Evolutionary conservation across 2,113 vertebrate species (phyloP), one percentile per base, ranked within the genome.

Genomic region (Phalacrocorax aristotelis): DNA sequence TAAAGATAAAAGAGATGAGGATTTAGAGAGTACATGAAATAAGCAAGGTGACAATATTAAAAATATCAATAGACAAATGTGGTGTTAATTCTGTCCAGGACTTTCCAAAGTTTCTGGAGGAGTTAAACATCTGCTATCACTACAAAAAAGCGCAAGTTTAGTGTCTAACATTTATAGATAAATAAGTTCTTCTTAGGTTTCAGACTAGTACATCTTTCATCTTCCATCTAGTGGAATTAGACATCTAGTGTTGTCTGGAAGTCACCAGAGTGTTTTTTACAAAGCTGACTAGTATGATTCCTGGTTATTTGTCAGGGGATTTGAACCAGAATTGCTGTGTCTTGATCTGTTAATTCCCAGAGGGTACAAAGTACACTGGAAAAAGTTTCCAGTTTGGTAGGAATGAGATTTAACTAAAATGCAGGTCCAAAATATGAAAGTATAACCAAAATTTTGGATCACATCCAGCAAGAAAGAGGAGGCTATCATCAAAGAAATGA

Each of bases 241-340:
- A 19, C 2, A 30, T 32, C 4, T n/a, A 64, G 2, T 0, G 0
- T 6, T 55, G 22, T 55, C 29, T 60, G 15, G 25, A 80, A 51
- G 2, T 17, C 10, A 57, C 5, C 3, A 36, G 26, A 42, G 0
- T 26, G 4, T 2, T 42, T 52, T 61, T 81, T n/a, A n/a, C 1
- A 8, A 49, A 79, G 64, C 7, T 23, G 8, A 9, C 16, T 72
- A 36, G 12, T 10, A 26, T 36, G 18, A 64, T 34, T 83, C 18
- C 21, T 57, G 4, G 1, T 1, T 64, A 15, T 51, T 71, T 83
- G 11, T 44, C 26, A 44, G 15, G 14, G 6, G 74, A 46, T 54
- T 77, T 66, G 7, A 87, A 62, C 17, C 26, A 78, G 17, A 69
- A 15, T 18, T 69, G 1, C 10, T 38, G 1, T 48, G 13, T 32